A percentile compares a stretch with the other conserved stretches of the same genome.
Evolutionary conservation across 2,797 vertebrate genomes (phyloP).

Genomic region (Rhadinocentrus ornatus): DNA sequence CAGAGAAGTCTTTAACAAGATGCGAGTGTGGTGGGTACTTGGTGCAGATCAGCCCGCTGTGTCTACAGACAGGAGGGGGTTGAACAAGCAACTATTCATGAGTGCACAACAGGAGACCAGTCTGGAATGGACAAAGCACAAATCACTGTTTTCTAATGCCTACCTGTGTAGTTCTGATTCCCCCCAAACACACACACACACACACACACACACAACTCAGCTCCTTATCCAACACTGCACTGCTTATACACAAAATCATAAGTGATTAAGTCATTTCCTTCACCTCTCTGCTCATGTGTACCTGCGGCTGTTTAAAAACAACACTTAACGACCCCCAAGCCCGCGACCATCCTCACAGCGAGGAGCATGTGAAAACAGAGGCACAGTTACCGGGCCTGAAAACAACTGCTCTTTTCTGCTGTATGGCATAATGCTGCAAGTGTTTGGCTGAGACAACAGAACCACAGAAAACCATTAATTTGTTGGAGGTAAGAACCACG

Average conservation of each 20-base stretch:
- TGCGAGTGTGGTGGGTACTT: slow-evolving; percentile 30
- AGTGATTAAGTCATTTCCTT: slow-evolving; percentile 66
- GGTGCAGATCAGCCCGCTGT: slow-evolving; percentile 19
- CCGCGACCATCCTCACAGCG: slow-evolving; percentile 4
- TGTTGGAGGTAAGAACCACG: not conserved
- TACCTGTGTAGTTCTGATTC: slow-evolving; percentile 23
- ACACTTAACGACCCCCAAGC: not conserved
- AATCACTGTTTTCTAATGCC: slow-evolving; percentile 51
- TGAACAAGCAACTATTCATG: slow-evolving; percentile 65
- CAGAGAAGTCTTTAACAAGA: slow-evolving; percentile 26
- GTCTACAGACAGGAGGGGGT: slow-evolving; percentile 28
- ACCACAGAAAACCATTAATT: slow-evolving; percentile 3
- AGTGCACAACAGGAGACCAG: slow-evolving; percentile 57
- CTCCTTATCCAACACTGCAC: slow-evolving; percentile 27
- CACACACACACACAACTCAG: slow-evolving; percentile 10
- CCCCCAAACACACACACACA: not conserved
- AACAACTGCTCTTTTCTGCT: slow-evolving; percentile 73
- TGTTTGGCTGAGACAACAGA: slow-evolving; percentile 55
- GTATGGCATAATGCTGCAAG: slow-evolving; percentile 62
- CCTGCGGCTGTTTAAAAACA: slow-evolving; percentile 49
- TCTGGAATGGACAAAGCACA: slow-evolving; percentile 59
- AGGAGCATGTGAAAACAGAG: slow-evolving; percentile 54
- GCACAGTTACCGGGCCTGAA: slow-evolving; percentile 46
- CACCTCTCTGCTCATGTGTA: slow-evolving; percentile 17
- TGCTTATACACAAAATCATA: slow-evolving; percentile 41